Conservation (phyloP, 2,797 vertebrate genomes). For the Selene dorsalis region DNA sequence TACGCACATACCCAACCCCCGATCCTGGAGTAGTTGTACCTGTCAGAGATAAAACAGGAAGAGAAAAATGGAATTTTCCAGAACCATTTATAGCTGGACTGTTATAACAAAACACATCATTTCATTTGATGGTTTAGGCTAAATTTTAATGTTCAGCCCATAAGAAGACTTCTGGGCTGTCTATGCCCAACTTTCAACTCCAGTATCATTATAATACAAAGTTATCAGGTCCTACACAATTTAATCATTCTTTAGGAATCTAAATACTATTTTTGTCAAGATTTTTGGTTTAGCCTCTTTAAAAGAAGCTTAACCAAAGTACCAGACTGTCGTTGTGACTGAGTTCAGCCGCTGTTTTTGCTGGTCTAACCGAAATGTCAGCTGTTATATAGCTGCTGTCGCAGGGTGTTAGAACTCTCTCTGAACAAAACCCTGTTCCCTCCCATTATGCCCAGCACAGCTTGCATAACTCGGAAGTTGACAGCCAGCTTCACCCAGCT, state of each 20-base stretch:
- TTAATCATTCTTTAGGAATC: conserved; percentile 17
- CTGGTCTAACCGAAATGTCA: conserved; percentile 48
- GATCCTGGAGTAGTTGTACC: conserved; percentile 24
- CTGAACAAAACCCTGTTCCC: conserved; percentile 37
- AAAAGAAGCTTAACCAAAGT: conserved; percentile 56
- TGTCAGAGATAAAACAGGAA: conserved; percentile 27
- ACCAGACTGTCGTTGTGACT: conserved; percentile 21
- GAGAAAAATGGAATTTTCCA: conserved; percentile 17
- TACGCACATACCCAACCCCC: not conserved
- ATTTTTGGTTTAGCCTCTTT: conserved; percentile 17
- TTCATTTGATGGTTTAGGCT: not conserved
- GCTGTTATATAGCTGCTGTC: conserved; percentile 26
- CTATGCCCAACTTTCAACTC: not conserved
- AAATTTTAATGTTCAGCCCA: not conserved
- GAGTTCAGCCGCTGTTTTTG: conserved; percentile 43
- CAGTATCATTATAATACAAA: conserved; percentile 1
- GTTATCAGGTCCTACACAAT: not conserved
- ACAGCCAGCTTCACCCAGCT: conserved; percentile 41
- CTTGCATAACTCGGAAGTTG: conserved; percentile 48
- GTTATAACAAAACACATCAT: not conserved
- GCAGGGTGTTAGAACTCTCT: conserved; percentile 29
- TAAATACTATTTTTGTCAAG: conserved; percentile 12
- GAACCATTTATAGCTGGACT: conserved; percentile 21
- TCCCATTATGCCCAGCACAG: conserved; percentile 38
- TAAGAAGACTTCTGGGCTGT: conserved; percentile 2